A percentile compares a stretch with the other conserved stretches of the same genome.
These are phyloP conservation scores for Drosophila flavopinicola DNA, from an alignment of 2,888 invertebrate genomes.

Conservation along the genomic window DNA sequence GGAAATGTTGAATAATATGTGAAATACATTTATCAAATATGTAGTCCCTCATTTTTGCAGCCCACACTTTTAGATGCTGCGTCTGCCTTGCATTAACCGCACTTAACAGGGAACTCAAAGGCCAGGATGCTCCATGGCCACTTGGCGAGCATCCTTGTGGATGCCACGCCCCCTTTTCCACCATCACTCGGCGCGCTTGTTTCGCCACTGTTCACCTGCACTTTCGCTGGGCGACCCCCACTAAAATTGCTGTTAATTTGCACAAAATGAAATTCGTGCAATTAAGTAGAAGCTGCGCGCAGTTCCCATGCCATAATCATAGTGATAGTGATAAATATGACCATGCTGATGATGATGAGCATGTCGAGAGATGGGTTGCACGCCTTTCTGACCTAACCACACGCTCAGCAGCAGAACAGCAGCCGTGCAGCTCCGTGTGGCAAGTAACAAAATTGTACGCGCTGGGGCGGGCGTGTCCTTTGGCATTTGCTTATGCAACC, in stretches of 20 bases:
- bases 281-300: conserved; percentile 76
- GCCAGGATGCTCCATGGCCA: conserved; percentile 9
- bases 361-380: conserved; percentile 3
- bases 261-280: conserved; percentile 83
- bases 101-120: conserved; percentile 32
- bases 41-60: not conserved
- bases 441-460: conserved; percentile 49
- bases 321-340: conserved; percentile 38
- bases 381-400: conserved; percentile 31
- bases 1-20: no score
- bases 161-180: not conserved
- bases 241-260: conserved; percentile 83
- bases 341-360: conserved; percentile 19
- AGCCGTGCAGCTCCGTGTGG: conserved; percentile 21
- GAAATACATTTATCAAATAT: not conserved
- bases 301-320: conserved; percentile 38
- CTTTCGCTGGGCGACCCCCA: conserved; percentile 53
- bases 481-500: conserved; percentile 61
- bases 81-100: conserved; percentile 7
- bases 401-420: conserved; percentile 8
- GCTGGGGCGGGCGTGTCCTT: conserved; percentile 73
- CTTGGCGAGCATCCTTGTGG: conserved; percentile 30
- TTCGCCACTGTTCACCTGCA: conserved; percentile 38
- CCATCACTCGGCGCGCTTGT: not conserved
- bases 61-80: not conserved